Conservation (phyloP, 2,113 vertebrate genomes). For the Leptodactylus fuscus region DNA sequence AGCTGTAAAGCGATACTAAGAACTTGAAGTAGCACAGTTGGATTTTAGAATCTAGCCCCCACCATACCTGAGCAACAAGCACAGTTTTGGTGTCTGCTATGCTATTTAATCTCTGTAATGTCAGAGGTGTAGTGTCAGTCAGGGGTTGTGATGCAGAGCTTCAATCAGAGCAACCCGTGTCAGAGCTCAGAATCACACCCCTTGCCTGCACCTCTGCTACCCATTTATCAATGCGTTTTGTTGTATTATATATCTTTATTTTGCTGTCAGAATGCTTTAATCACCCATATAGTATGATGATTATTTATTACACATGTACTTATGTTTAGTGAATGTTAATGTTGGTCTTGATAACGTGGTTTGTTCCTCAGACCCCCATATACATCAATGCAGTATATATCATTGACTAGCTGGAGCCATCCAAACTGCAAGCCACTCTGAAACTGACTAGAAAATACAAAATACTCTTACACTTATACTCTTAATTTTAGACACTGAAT, state of each 20-base stretch:
- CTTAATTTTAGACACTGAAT: not conserved
- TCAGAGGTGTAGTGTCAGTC: too few relatives aligned
- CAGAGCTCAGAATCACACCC: too few relatives aligned
- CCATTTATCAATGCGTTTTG: too few relatives aligned
- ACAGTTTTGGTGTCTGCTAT: too few relatives aligned
- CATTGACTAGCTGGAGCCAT: not conserved
- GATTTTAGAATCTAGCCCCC: too few relatives aligned
- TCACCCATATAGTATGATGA: not conserved
- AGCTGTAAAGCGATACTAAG: too few relatives aligned
- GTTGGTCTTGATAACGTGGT: not conserved
- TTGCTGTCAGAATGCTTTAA: not conserved
- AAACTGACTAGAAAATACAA: not conserved
- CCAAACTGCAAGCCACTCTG: not conserved
- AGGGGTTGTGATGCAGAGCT: too few relatives aligned
- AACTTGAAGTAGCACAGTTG: too few relatives aligned
- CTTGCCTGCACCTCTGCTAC: too few relatives aligned
- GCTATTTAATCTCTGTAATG: too few relatives aligned
- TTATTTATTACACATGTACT: not conserved
- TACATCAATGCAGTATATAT: not conserved
- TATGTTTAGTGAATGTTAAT: not conserved
- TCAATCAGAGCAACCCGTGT: too few relatives aligned
- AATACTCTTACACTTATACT: not conserved
- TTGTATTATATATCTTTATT: not conserved
- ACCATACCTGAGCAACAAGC: too few relatives aligned
- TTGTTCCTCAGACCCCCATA: not conserved